Base-by-base conservation (phyloP, 2,113 vertebrate species). In the Neolamprologus cancellatus region DNA sequence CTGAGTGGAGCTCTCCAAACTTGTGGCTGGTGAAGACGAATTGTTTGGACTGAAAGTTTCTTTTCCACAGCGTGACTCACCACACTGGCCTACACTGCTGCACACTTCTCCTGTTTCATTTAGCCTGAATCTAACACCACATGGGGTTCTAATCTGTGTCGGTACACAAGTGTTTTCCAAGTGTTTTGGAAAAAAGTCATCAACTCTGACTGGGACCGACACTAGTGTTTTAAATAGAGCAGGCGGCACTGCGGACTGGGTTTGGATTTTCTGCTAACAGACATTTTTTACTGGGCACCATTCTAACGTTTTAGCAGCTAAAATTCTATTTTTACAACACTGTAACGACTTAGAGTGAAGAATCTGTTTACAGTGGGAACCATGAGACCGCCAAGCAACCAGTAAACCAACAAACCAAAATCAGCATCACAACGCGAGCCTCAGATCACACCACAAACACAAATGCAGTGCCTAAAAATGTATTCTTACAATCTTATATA, bases 51-150 rank as follows among this genome's bases (percentile, higher is more conserved):
- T 84, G 59, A n/a, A 76, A 86, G 85, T 69, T 48, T 8, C 83
- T 92, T 93, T 94, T 92, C 89, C 92, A 90, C 87, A 82, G 89
- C 1, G 76, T 93, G 92, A 93, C 86, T 96, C 93, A 94, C 82
- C 25, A 84, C 88, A 36, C 82, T 36, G 82, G 81, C 80, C 61
- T 48, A 79, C 74, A 86, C 81, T 87, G 85, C 53, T 15, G 20
- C 83, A 78, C 52, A 52, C 82, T 88, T 83, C 61, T 90, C 82
- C 7, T 59, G 15, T 87, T 87, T 87, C 84, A 32, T 48, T 81
- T 36, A 15, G 44, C 57, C 57, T 86, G 53, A 20, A 54, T 41
- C 52, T 18, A 18, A 39, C 32, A 59, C 8, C 82, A 81, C 79
- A 86, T 55, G 83, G 23, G 82, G 52, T 85, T 90, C 74, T 85